Evolutionary conservation across 1,140 invertebrate genomes (phyloP), one percentile per base, ranked within the genome.

Genomic region (Philotrypesis tridentata): DNA sequence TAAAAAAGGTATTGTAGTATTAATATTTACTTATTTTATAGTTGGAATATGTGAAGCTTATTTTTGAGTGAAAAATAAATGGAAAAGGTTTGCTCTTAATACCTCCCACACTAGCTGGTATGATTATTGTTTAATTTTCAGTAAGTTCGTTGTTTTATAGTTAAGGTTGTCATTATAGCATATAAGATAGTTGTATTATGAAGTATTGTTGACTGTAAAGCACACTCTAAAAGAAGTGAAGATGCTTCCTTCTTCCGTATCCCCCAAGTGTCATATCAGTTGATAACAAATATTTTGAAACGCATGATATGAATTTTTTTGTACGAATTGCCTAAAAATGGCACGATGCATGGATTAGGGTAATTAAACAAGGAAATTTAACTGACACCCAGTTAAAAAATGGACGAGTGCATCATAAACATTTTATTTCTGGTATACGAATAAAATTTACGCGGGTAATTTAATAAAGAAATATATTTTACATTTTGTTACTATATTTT

Each of bases 371-470:
- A 8, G 55, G 55, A 60, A n/a, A n/a, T n/a, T 37, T 72, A 40
- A 37, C n/a, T 75, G 48, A 55, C 27, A 75, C 2, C 23, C 72
- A 75, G n/a, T 60, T 75, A n/a, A 55, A 25, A 55, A 75, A 60
- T 75, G 40, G 8, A 75, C 43, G 72, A 37, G 31, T 75, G 43
- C 60, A 43, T 43, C 12, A 8, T 27, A 75, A 60, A 60, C 72
- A 63, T 25, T 76, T 76, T n/a, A 76, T 63, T 63, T 33, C 27
- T 33, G 74, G 72, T 75, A 75, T n/a, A 60, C n/a, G n/a, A n/a
- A n/a, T n/a, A n/a, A n/a, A n/a, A n/a, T 74, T 65, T 65, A 25
- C 25, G n/a, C n/a, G n/a, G n/a, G n/a, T 6, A 65, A 27, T 23
- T 5, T 60, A 25, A 12, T 65, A 65, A 65, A 65, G 23, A 25